phyloP scores from a whole-genome alignment of 2,113 vertebrate species.

The Struthio camelus region DNA sequence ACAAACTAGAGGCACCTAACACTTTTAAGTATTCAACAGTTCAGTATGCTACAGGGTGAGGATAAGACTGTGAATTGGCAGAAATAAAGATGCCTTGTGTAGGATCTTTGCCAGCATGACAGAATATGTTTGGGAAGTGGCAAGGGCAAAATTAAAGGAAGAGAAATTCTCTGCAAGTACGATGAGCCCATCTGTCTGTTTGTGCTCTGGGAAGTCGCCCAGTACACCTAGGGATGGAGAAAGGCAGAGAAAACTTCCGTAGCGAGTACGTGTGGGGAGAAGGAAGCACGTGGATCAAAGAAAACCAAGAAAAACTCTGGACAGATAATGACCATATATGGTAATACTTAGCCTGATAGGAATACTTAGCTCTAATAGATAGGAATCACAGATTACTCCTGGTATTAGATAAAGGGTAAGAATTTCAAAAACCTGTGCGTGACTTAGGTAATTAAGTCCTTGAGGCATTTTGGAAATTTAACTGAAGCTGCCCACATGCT shows the following conservation, averaged over 20 bases:
- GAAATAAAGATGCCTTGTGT: background rate
- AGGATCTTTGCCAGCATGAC: background rate
- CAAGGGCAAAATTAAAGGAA: background rate
- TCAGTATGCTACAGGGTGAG: background rate
- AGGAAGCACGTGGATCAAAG: background rate
- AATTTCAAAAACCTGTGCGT: background rate
- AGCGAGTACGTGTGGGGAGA: background rate
- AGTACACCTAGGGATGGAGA: background rate
- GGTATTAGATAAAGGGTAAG: background rate
- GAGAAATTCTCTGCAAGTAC: background rate
- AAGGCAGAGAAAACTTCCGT: background rate
- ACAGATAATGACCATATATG: background rate
- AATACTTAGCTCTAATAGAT: background rate
- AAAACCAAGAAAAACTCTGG: background rate
- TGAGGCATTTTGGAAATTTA: background rate
- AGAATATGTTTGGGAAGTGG: background rate
- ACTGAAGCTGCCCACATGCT: background rate
- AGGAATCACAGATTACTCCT: background rate
- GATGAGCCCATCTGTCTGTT: background rate
- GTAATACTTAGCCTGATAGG: background rate
- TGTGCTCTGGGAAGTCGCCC: background rate
- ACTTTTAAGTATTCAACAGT: background rate
- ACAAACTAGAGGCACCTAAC: background rate
- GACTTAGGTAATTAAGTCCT: background rate
- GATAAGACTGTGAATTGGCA: background rate